These are phyloP conservation scores for Dasypogon diadema DNA, from an alignment of 2,888 invertebrate species.

Conservation along the genomic window DNA sequence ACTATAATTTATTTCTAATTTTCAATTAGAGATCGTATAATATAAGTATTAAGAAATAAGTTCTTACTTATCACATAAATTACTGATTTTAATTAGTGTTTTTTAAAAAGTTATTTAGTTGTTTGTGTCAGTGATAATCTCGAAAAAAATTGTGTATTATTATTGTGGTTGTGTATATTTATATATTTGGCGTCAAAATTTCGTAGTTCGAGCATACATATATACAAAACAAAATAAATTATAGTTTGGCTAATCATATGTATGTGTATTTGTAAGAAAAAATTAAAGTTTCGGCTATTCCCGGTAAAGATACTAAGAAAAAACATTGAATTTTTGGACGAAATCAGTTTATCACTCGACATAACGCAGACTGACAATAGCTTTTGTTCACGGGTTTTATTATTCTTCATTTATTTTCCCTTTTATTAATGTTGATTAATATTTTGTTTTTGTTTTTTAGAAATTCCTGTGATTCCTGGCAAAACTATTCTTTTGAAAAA, in stretches of 20 bases:
- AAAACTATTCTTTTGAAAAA: conserved; percentile 18
- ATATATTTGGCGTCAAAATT: conserved; percentile 42
- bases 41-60: conserved; percentile 19
- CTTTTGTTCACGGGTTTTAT: neutral
- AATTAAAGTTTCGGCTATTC: conserved; percentile 40
- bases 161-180: conserved; percentile 32
- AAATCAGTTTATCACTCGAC: conserved; percentile 33
- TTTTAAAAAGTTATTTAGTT: neutral
- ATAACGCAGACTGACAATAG: conserved; percentile 36
- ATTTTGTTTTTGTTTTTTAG: conserved; percentile 2
- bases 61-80: neutral
- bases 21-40: conserved; percentile 11
- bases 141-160: conserved; percentile 10
- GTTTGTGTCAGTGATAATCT: conserved; percentile 39
- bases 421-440: conserved; percentile 21
- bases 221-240: conserved; percentile 21
- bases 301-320: conserved; percentile 3
- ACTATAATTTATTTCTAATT: conserved; percentile 9
- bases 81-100: neutral
- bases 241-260: conserved; percentile 37
- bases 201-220: conserved; percentile 31
- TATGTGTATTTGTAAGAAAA: conserved; percentile 28
- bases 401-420: conserved; percentile 6
- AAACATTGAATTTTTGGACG: neutral
- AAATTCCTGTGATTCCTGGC: conserved; percentile 54